Evolutionary conservation across 2,888 invertebrate species (phyloP).

Genomic region (Cryptosula pallasiana): DNA sequence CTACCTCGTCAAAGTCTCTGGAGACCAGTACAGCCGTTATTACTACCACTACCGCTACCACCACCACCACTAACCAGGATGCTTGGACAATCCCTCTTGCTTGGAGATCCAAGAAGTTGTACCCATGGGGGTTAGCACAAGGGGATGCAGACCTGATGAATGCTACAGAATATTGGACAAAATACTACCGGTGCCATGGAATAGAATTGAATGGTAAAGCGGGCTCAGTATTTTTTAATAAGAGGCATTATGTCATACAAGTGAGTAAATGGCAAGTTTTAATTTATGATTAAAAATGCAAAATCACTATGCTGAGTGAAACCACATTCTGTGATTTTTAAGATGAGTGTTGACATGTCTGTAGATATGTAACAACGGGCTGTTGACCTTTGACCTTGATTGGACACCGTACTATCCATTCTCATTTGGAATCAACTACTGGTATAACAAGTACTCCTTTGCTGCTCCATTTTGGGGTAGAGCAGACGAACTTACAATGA

Average conservation of each 20-base stretch:
- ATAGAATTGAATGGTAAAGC: background rate
- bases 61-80: too few relatives aligned
- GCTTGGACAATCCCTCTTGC: background rate
- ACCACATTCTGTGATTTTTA: background rate
- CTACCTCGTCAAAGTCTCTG: too few relatives aligned
- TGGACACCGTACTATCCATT: conserved; percentile 3
- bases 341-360: background rate
- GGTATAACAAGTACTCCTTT: background rate
- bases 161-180: conserved; percentile 1
- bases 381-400: background rate
- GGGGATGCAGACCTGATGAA: background rate
- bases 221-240: background rate
- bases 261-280: background rate
- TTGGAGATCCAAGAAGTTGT: background rate
- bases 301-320: too few relatives aligned
- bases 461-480: background rate
- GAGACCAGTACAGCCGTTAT: too few relatives aligned
- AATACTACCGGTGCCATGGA: background rate
- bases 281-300: background rate
- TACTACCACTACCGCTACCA: too few relatives aligned
- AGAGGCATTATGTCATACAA: background rate
- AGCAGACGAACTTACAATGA: conserved; percentile 1
- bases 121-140: background rate
- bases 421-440: background rate
- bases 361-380: background rate